Conservation (phyloP, 2,888 invertebrate species). For the Clanis bilineata region DNA sequence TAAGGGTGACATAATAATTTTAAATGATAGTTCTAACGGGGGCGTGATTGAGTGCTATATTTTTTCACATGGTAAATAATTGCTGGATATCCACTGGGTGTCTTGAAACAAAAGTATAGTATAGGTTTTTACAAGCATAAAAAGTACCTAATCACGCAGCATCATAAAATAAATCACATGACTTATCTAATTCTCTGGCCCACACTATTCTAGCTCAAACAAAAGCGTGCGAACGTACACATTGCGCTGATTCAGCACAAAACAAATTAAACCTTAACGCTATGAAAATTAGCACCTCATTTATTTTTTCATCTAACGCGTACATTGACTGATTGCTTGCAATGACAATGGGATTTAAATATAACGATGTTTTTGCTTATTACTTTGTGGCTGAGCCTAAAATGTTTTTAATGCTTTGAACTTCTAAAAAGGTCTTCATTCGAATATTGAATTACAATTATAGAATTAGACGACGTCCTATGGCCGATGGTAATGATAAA, state of each 20-base stretch:
- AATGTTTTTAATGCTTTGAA: background rate
- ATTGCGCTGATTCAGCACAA: slow-evolving; percentile 61
- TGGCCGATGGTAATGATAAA: too few species aligned
- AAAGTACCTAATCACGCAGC: too few species aligned
- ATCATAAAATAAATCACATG: too few species aligned
- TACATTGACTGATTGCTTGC: slow-evolving; percentile 1
- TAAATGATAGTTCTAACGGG: too few species aligned
- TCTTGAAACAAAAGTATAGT: too few species aligned
- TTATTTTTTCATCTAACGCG: slow-evolving; percentile 13
- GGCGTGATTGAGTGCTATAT: too few species aligned
- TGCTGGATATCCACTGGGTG: too few species aligned
- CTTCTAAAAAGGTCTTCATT: background rate
- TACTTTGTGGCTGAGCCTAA: background rate
- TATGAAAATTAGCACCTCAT: slow-evolving; percentile 17
- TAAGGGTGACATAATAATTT: too few species aligned
- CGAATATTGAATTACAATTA: too few species aligned
- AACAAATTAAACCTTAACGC: slow-evolving; percentile 50
- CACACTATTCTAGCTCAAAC: slow-evolving; percentile 35
- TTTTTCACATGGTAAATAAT: too few species aligned
- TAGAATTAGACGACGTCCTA: too few species aligned
- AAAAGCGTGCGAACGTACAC: slow-evolving; percentile 56
- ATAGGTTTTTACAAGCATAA: too few species aligned
- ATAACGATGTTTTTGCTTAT: background rate
- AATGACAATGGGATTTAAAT: background rate
- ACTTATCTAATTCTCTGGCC: slow-evolving; percentile 8